A percentile compares a stretch with the other conserved stretches of the same genome.
Evolutionary conservation across 2,797 vertebrate species (phyloP).

Genomic region (Tympanoctomys barrerae): DNA sequence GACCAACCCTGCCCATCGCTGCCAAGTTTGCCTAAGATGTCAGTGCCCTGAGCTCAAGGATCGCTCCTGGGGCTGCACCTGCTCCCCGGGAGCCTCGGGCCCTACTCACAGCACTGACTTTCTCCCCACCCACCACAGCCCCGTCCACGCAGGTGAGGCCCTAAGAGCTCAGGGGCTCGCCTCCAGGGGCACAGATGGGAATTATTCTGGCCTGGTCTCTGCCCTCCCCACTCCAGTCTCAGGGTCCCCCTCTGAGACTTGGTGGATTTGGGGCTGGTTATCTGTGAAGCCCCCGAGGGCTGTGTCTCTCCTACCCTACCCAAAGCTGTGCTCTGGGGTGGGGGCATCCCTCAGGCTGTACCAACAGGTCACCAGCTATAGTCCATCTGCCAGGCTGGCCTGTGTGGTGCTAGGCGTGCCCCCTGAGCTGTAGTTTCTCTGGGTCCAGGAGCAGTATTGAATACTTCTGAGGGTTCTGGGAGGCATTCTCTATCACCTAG

Average conservation of each 20-base stretch:
- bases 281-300: not conserved
- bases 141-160: not conserved
- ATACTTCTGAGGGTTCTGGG: not conserved
- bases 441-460: not conserved
- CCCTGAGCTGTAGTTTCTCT: not conserved
- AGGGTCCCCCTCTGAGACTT: not conserved
- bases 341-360: rapidly evolving
- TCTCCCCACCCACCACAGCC: not conserved
- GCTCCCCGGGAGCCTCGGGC: not conserved
- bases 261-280: not conserved
- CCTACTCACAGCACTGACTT: not conserved
- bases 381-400: not conserved
- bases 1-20: not conserved
- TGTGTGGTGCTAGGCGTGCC: not conserved
- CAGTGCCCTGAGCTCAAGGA: not conserved
- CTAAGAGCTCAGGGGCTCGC: rapidly evolving
- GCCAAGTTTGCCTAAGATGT: not conserved
- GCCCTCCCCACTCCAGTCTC: rapidly evolving
- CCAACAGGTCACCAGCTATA: too few species aligned
- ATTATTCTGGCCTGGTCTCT: not conserved
- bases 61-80: not conserved
- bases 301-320: too few species aligned
- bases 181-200: rapidly evolving
- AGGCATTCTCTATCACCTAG: not conserved
- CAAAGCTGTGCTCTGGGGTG: not conserved